Conservation (phyloP, 2,888 invertebrate species). For the Scaptomyza parva region DNA sequence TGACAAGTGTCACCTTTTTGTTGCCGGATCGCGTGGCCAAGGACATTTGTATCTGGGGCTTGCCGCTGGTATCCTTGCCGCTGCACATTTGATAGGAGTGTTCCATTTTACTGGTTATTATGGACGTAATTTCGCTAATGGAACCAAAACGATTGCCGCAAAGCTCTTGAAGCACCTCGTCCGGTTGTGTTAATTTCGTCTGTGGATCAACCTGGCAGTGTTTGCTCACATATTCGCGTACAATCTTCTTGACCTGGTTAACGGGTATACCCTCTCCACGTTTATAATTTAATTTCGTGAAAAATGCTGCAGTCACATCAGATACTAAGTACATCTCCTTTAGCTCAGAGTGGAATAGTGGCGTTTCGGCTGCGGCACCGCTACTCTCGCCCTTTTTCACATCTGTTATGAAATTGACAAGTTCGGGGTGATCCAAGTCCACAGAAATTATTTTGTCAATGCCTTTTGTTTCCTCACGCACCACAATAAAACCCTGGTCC, state of each 20-base stretch:
- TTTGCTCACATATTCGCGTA: conserved; percentile 90
- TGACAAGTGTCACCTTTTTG: conserved; percentile 96
- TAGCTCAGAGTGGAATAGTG: conserved; percentile 83
- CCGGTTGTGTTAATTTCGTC: conserved; percentile 78
- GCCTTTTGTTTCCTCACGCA: conserved; percentile 90
- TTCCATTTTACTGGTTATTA: conserved; percentile 88
- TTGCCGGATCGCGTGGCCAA: conserved; percentile 92
- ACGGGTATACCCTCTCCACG: conserved; percentile 88
- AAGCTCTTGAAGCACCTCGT: conserved; percentile 78
- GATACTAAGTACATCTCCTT: conserved; percentile 83
- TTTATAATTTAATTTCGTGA: conserved; percentile 84
- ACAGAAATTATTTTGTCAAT: conserved; percentile 91
- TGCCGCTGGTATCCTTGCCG: conserved; percentile 85
- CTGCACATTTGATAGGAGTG: conserved; percentile 84
- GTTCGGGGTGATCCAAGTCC: conserved; percentile 87
- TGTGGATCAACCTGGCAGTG: conserved; percentile 87
- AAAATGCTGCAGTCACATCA: conserved; percentile 82
- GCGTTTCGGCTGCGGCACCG: conserved; percentile 60
- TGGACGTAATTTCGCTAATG: conserved; percentile 90
- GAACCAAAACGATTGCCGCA: conserved; percentile 81
- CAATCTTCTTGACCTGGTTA: conserved; percentile 88
- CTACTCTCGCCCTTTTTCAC: conserved; percentile 62
- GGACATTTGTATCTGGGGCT: conserved; percentile 91
- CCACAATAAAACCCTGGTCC: conserved; percentile 87
- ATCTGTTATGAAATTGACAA: conserved; percentile 84